Base-by-base conservation (phyloP, 2,888 invertebrate species). In the Pachydiplax longipennis region DNA sequence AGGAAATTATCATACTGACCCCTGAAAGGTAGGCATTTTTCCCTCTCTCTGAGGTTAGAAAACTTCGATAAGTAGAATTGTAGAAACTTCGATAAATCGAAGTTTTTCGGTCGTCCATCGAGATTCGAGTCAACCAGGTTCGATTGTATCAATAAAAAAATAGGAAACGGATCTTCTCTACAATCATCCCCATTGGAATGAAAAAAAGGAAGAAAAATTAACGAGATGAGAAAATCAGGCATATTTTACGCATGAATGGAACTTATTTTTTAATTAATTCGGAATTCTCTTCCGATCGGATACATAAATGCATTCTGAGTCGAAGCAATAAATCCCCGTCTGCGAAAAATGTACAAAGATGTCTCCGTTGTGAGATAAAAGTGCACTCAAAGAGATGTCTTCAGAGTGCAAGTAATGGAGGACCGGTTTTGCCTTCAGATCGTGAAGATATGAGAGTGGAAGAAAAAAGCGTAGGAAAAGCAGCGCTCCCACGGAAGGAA, bases 341-440 rank as follows among this genome's bases (percentile, higher is more conserved):
- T 44, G 83, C 53, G 35, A 25, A 58, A 58, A 25, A 83, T 61
- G n/a, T 83, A 83, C 83, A 83, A 61, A 83, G 83, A 83, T 58
- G 83, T 83, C 83, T 83, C 83, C 83, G 35, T 1, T 22, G 31
- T 6, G 37, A 4, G 44, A 44, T 44, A 44, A 44, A 44, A 44
- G 44, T 44, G 44, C 82, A 35, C 83, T 31, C 83, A 48, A 37
- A 37, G 87, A 53, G 61, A 31, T 13, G 83, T n/a, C n/a, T 15
- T 18, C 37, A 18, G 44, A 31, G 83, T 35, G 35, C 35, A 25
- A 53, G 53, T 35, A 58, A 83, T 83, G 18, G 58, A 31, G 35
- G 87, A 87, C 87, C 87, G 87, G 87, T 87, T 87, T 87, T 53
- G 83, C 18, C 31, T 53, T 22, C 2, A 61, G 87, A 87, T 61